Percentiles rank a stretch among this genome's conserved stretches.
Conservation (phyloP, 2,797 vertebrate genomes). For the Taenioides sp. region DNA sequence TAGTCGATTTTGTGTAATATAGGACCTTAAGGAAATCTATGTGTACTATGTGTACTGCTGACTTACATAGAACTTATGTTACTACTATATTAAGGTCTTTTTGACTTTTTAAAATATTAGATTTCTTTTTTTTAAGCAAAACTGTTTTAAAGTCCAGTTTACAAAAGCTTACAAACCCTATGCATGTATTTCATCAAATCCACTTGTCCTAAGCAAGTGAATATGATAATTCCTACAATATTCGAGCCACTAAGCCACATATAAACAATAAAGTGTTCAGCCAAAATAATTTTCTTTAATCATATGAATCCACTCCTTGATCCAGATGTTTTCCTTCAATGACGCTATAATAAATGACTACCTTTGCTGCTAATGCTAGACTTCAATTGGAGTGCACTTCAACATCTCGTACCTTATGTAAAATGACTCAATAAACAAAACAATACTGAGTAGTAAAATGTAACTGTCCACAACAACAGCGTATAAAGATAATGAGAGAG, state of each 20-base stretch:
- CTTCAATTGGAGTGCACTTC: not conserved
- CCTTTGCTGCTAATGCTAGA: not conserved
- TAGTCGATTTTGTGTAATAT: too few species aligned
- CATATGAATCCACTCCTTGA: not conserved
- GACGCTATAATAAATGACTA: not conserved
- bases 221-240: too few species aligned
- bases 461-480: not conserved
- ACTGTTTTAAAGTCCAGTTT: not conserved
- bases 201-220: too few species aligned
- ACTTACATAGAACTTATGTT: too few species aligned
- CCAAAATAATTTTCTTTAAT: not conserved
- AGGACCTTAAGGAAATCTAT: too few species aligned
- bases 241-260: not conserved
- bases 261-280: not conserved
- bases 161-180: not conserved
- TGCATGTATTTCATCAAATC: too few species aligned
- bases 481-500: too few species aligned
- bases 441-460: not conserved
- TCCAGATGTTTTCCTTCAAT: slow-evolving; percentile 6
- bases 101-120: too few species aligned
- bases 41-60: too few species aligned
- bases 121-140: not conserved
- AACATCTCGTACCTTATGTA: not conserved
- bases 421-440: not conserved
- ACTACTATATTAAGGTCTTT: too few species aligned